phyloP scores from a whole-genome alignment of 2,797 vertebrate genomes.

The Chaetodon trifasciatus region DNA sequence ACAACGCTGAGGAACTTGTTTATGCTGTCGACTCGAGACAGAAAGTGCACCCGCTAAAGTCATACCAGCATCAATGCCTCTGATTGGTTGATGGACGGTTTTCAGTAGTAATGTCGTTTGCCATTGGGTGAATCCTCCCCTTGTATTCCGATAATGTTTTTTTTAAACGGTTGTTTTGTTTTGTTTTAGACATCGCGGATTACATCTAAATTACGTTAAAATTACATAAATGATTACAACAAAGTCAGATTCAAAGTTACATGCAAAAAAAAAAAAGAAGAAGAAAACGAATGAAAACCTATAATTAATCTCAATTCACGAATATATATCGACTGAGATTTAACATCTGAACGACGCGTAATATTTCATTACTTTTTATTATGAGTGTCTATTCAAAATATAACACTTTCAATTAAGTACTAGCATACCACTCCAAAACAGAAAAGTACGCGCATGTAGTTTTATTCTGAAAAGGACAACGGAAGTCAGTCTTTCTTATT shows the following conservation, averaged over 20 bases:
- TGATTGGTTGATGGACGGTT: conserved; percentile 61
- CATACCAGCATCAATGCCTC: conserved; percentile 16
- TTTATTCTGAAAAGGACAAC: conserved; percentile 40
- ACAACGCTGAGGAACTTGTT: conserved; percentile 47
- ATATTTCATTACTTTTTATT: not conserved
- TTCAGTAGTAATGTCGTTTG: conserved; percentile 41
- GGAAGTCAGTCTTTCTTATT: not conserved
- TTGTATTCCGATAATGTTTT: no score
- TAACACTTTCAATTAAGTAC: not conserved
- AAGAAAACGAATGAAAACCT: no score
- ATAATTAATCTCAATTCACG: not conserved
- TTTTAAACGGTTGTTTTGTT: no score
- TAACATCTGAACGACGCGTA: not conserved
- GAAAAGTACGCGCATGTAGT: not conserved
- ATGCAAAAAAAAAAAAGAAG: not conserved
- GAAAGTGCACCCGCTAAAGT: conserved; percentile 63
- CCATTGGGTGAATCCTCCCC: conserved; percentile 60
- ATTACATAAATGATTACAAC: not conserved
- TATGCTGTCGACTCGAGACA: conserved; percentile 2
- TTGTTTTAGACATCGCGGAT: no score
- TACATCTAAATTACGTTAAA: no score
- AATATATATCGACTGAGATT: not conserved
- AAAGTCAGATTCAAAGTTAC: not conserved
- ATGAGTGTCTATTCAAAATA: not conserved
- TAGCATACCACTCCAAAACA: not conserved